Conservation (phyloP, 2,113 vertebrate species). For the zebrafish (Danio rerio) region DNA sequence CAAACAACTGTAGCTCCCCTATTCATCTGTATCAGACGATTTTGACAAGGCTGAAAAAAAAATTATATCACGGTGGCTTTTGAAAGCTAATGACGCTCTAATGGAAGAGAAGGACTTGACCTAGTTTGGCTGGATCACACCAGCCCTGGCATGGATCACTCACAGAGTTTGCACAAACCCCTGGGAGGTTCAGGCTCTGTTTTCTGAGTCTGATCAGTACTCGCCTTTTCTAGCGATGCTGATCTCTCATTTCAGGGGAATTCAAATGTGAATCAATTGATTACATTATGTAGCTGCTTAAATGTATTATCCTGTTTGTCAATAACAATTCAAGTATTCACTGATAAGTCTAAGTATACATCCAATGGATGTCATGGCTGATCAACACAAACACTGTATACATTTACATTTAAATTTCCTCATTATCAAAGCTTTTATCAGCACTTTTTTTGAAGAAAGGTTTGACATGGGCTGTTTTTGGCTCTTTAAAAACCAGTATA, state of each 20-base stretch:
- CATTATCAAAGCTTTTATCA: no score
- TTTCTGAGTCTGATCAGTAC: neutral
- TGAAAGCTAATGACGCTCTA: slow-evolving; percentile 60
- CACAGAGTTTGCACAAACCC: slow-evolving; percentile 31
- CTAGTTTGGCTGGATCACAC: slow-evolving; percentile 62
- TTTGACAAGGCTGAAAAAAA: slow-evolving; percentile 48
- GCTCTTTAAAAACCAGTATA: no score
- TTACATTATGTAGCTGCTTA: neutral
- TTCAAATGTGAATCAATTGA: neutral
- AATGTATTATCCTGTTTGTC: no score
- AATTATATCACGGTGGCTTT: slow-evolving; percentile 59
- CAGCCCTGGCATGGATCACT: slow-evolving; percentile 51
- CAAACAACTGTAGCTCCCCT: neutral
- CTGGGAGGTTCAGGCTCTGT: slow-evolving; percentile 11
- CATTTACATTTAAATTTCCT: neutral
- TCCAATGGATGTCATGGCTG: neutral
- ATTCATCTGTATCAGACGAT: slow-evolving; percentile 49
- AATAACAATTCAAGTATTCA: neutral
- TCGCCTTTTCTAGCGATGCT: neutral
- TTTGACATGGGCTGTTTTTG: no score
- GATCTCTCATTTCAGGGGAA: slow-evolving; percentile 5
- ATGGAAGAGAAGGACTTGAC: slow-evolving; percentile 64
- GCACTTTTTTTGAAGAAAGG: no score
- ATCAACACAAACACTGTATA: neutral
- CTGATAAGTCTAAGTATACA: neutral